These are phyloP conservation scores for Tylochromis polylepis DNA, from an alignment of 2,113 vertebrate species.

Conservation along the genomic window DNA sequence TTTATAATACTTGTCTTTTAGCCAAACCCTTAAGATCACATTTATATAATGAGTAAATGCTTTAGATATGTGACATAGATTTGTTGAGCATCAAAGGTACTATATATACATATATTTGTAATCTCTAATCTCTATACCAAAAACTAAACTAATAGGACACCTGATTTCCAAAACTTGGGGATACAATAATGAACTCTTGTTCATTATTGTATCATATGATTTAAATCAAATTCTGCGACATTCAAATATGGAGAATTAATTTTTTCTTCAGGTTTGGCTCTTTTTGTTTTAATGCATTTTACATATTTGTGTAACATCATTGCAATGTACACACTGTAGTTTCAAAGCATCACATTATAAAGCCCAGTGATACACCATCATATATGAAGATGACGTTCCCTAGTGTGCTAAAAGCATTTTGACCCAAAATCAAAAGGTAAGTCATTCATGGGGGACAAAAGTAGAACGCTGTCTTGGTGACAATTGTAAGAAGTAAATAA, in stretches of 20 bases:
- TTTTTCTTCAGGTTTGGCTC: background rate
- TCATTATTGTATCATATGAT: background rate
- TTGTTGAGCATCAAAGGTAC: background rate
- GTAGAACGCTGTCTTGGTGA: accelerated
- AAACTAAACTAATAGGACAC: background rate
- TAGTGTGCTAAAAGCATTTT: accelerated
- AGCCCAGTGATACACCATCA: background rate
- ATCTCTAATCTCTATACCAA: background rate
- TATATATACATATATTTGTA: background rate
- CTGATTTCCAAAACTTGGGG: background rate
- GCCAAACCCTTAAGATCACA: background rate
- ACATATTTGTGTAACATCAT: background rate
- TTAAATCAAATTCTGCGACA: background rate
- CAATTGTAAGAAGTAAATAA: background rate
- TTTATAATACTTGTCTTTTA: background rate
- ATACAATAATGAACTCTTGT: background rate
- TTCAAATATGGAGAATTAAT: background rate
- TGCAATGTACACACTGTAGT: background rate
- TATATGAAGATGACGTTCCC: background rate
- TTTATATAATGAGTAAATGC: background rate
- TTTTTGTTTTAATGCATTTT: background rate
- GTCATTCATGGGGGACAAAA: background rate
- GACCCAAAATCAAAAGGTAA: background rate
- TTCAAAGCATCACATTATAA: background rate
- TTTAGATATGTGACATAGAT: background rate